These are phyloP conservation scores for Orthonychiurus folsomi DNA, from an alignment of 2,888 invertebrate species.

Conservation along the genomic window DNA sequence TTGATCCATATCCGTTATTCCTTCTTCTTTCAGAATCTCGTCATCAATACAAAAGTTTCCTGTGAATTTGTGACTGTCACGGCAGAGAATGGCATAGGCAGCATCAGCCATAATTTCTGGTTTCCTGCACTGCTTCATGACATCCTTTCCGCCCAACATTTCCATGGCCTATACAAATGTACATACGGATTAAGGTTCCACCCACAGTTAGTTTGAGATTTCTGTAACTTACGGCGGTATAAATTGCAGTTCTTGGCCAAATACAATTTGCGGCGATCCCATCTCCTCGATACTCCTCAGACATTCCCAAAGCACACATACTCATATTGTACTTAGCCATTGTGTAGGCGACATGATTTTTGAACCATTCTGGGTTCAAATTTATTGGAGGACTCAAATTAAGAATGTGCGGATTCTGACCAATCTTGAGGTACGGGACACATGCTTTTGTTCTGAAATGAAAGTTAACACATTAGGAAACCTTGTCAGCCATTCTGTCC, in stretches of 20 bases:
- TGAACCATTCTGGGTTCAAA: conserved; percentile 83
- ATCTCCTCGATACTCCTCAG: conserved; percentile 75
- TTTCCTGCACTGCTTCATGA: conserved; percentile 59
- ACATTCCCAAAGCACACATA: conserved; percentile 82
- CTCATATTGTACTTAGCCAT: conserved; percentile 66
- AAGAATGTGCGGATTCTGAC: conserved; percentile 83
- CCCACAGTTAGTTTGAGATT: conserved; percentile 85
- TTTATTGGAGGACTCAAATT: conserved; percentile 91
- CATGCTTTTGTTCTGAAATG: conserved; percentile 79
- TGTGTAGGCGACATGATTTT: conserved; percentile 86
- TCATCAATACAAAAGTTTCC: conserved; percentile 93
- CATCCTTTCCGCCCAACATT: conserved; percentile 59
- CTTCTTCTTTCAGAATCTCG: conserved; percentile 65
- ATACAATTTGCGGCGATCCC: conserved; percentile 89
- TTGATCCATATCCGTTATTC: conserved; percentile 70
- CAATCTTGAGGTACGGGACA: conserved; percentile 74
- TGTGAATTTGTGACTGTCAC: conserved; percentile 66
- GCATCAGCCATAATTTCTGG: conserved; percentile 83
- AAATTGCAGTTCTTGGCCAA: conserved; percentile 89
- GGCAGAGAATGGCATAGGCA: conserved; percentile 69
- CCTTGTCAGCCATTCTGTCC: background rate
- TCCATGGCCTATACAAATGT: conserved; percentile 51
- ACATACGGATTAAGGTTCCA: conserved; percentile 44
- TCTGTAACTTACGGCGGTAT: too few relatives aligned
- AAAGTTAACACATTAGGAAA: conserved; percentile 21